Evolutionary conservation across 30 jellyfish, hydroid and myxozoan species (phyloP), one percentile per base, ranked within the genome.

Genomic region (Hydractinia symbiolongicarpus): DNA sequence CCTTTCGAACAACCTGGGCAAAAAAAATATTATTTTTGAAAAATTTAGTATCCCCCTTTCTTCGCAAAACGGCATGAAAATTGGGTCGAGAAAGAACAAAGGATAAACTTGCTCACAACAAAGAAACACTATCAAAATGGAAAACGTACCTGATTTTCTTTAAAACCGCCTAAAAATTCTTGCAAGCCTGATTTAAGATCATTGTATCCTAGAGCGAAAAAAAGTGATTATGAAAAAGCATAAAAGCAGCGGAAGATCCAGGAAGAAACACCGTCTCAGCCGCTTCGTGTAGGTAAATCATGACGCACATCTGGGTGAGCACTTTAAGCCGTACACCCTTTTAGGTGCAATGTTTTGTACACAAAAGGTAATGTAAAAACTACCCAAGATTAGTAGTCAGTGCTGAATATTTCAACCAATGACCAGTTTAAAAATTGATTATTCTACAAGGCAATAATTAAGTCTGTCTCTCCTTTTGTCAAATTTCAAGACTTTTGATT

Each of bases 1-100:
- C 96, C 44, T 91, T 91, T 17, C 69, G 86, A 30, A 91, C 98
- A 72, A 91, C 95, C 98, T 91, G 66, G 17, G 76, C 61, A 71
- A 11, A 76, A 55, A 44, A 77, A 30, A 30, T 30, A 30, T 30
- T 30, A 30, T 30, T 30, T 30, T 30, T 30, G 44, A 30, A 6
- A n/a, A 7, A n/a, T 72, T 68, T 13, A 73, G 40, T 73, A 55
- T 5, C 20, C 84, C 16, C 79, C 77, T 50, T 9, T 14, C 40
- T 55, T 72, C 10, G 49, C 10, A 1, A 17, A 19, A 7, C 50
- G 11, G 62, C 9, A 0, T 6, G 17, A 64, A 64, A 64, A 13
- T 5, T 62, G 16, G 8, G 4, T 0, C 4, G 52, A 64, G 19
- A 13, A 16, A 1, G 19, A 58, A 58, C 1, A 58, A 0, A n/a